Evolutionary conservation across 92 coral and sea anemone species (phyloP).

Genomic region (Virgularia gustaviana): DNA sequence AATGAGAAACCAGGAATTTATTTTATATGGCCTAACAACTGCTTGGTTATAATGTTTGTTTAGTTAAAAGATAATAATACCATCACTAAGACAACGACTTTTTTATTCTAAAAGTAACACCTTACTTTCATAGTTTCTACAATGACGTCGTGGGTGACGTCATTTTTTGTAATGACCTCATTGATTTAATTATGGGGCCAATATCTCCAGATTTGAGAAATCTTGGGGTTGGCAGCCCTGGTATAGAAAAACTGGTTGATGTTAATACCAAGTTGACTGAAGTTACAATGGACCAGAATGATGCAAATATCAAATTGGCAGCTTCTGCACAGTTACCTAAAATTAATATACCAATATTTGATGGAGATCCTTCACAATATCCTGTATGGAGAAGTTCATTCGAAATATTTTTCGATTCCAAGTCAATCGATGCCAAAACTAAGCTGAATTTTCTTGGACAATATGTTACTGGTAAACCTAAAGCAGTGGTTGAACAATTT

Average conservation of each 20-base stretch:
- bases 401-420: conserved; percentile 44
- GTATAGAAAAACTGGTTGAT: conserved; percentile 37
- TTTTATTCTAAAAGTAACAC: no score
- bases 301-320: not conserved
- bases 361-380: conserved; percentile 55
- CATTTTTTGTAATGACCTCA: no score
- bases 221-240: no score
- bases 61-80: no score
- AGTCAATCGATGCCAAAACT: conserved; percentile 47
- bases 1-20: no score
- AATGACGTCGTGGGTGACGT: no score
- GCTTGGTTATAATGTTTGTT: no score
- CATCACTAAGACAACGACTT: no score
- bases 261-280: conserved; percentile 34
- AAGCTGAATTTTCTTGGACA: conserved; percentile 56
- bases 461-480: conserved; percentile 50
- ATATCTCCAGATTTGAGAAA: no score
- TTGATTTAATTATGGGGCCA: no score
- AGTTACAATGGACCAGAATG: conserved; percentile 40
- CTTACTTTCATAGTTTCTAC: no score
- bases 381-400: conserved; percentile 55
- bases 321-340: conserved; percentile 37
- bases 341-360: conserved; percentile 48
- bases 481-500: not conserved
- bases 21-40: no score